Evolutionary conservation across 2,113 vertebrate genomes (phyloP), one percentile per base, ranked within the genome.

Genomic region (Tricholaema leucomelas): DNA sequence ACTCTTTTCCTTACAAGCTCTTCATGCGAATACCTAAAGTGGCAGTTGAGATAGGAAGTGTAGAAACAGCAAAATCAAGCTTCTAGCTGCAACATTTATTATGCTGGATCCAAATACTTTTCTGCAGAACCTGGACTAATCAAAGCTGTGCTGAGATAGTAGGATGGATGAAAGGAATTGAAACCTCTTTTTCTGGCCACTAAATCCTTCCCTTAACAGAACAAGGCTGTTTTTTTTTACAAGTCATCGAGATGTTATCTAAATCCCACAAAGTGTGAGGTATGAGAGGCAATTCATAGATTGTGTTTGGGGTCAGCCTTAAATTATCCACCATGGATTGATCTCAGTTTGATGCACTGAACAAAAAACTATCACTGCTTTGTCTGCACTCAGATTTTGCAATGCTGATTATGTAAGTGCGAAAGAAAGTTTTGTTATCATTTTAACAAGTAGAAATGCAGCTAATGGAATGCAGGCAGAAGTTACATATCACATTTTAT

Each of bases 131-230:
- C 16, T 17, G 55, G 60, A 17, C 46, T 80, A 59, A 77, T 59
- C 31, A 40, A 63, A 83, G 16, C 17, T 77, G 19, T 40, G 21
- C 56, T 59, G 56, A 80, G 19, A 21, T 54, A 55, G 28, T 55
- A 74, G 64, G 76, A 93, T 90, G 76, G 64, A 88, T 93, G 73
- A 83, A 64, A 77, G 10, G 25, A 33, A 59, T 90, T 90, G n/a
- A 40, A 83, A 88, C 83, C 80, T 94, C 83, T 93, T 67, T 83
- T 78, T 12, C 56, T 86, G 69, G 55, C 60, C 46, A 35, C 36
- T 93, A 94, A 95, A 94, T 92, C 60, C 82, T 93, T 50, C n/a
- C 42, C 7, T 1, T 83, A 88, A 64, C 60, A 74, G 70, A 73
- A n/a, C 18, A 76, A 64, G 58, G 30, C 27, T 16, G 30, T 58